These are phyloP conservation scores for Micromesistius poutassou DNA, from an alignment of 2,797 vertebrate species.

Conservation along the genomic window DNA sequence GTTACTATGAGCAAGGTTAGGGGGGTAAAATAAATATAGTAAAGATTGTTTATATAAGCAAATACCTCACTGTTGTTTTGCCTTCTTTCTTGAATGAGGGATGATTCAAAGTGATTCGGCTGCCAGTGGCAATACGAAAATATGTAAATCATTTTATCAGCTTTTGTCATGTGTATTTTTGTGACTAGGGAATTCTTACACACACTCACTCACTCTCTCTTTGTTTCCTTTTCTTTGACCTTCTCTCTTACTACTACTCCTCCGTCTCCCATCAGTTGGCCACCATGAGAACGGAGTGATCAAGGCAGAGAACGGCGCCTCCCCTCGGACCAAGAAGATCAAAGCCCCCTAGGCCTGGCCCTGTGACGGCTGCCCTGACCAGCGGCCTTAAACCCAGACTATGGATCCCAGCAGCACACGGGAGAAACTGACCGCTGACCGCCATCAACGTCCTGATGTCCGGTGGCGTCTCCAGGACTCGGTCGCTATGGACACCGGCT, in stretches of 20 bases:
- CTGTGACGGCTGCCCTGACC: slow-evolving; percentile 45
- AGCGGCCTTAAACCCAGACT: slow-evolving; percentile 38
- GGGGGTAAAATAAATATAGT: neutral
- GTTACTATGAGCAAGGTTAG: neutral
- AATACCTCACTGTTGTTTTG: neutral
- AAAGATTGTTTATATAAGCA: neutral
- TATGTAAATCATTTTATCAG: neutral
- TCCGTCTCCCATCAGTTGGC: slow-evolving; percentile 62
- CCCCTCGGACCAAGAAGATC: slow-evolving; percentile 90
- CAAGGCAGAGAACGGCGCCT: slow-evolving; percentile 91
- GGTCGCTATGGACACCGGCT: slow-evolving; percentile 56
- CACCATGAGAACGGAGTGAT: slow-evolving; percentile 91
- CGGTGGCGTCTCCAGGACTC: slow-evolving; percentile 48
- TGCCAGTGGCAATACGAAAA: no score
- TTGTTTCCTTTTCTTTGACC: neutral
- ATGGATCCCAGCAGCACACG: slow-evolving; percentile 50
- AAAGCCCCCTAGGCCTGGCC: slow-evolving; percentile 82
- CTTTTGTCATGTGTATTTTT: no score
- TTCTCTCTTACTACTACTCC: neutral
- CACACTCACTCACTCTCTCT: neutral
- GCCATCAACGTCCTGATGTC: slow-evolving; percentile 42
- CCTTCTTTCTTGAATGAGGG: neutral
- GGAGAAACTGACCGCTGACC: slow-evolving; percentile 35
- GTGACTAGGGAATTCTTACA: no score
- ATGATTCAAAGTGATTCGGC: neutral